Evolutionary conservation across 2,797 vertebrate genomes (phyloP).

Genomic region (Coregonus sp.): DNA sequence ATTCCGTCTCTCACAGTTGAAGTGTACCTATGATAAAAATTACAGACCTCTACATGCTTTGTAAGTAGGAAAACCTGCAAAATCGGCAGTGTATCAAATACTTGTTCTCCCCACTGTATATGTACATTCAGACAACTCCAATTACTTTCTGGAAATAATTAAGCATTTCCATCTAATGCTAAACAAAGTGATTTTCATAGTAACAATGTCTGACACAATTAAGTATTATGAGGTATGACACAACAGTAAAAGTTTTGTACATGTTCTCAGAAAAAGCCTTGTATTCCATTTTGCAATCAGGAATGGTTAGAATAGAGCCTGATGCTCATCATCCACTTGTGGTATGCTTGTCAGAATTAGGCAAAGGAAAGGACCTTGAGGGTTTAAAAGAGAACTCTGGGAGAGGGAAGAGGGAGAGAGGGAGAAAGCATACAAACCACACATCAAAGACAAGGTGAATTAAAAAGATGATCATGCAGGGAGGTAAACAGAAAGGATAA

Average conservation of each 20-base stretch:
- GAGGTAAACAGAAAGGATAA: neutral
- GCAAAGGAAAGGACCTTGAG: neutral
- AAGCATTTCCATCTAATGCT: too few relatives aligned
- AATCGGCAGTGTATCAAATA: too few relatives aligned
- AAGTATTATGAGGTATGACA: neutral
- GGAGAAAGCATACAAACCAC: neutral
- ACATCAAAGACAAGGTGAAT: neutral
- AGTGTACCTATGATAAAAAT: too few relatives aligned
- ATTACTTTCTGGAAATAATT: too few relatives aligned
- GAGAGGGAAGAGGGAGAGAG: slow-evolving; percentile 13
- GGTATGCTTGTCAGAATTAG: neutral
- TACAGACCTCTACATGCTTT: too few relatives aligned
- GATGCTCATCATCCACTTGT: neutral
- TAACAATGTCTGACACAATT: neutral
- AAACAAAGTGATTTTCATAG: too few relatives aligned
- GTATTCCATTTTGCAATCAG: neutral
- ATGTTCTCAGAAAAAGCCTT: neutral
- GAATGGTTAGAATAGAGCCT: neutral
- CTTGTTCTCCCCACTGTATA: too few relatives aligned
- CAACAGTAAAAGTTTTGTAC: neutral
- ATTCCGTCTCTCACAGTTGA: too few relatives aligned
- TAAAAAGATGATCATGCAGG: neutral
- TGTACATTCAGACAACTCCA: too few relatives aligned
- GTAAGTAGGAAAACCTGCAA: too few relatives aligned
- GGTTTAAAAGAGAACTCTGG: neutral